Conservation (phyloP, 2,888 invertebrate species). For the Cybosia mesomella region DNA sequence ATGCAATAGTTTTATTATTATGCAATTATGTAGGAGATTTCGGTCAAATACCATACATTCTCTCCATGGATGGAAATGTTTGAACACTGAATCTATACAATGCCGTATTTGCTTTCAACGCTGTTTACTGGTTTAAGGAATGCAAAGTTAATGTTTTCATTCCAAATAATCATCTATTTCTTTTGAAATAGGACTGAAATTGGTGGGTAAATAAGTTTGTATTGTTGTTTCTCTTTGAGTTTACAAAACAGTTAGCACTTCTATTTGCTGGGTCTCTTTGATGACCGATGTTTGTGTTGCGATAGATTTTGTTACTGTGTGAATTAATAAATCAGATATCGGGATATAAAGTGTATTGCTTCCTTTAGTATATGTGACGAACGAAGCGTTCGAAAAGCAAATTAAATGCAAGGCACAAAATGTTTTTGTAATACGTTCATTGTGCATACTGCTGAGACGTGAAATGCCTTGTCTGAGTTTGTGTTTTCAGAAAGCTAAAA, state of each 20-base stretch:
- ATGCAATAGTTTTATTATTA: conserved; percentile 53
- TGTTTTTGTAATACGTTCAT: too few relatives aligned
- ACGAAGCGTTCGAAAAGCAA: too few relatives aligned
- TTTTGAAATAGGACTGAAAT: conserved; percentile 32
- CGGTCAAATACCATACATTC: conserved; percentile 49
- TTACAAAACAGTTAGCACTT: conserved; percentile 65
- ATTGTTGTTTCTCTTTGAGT: conserved; percentile 46
- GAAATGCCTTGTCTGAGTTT: too few relatives aligned
- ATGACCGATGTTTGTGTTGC: conserved; percentile 51
- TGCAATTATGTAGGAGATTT: conserved; percentile 47
- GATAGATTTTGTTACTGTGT: conserved; percentile 1
- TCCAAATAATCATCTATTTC: conserved; percentile 19
- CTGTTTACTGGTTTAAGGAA: conserved; percentile 37
- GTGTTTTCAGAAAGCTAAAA: too few relatives aligned
- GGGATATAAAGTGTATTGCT: neutral
- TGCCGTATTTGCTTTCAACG: conserved; percentile 53
- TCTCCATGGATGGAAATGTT: conserved; percentile 46
- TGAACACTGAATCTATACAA: conserved; percentile 57
- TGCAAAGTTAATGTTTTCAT: conserved; percentile 21
- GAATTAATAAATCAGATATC: neutral
- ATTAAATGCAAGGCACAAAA: too few relatives aligned
- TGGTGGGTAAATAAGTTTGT: conserved; percentile 20
- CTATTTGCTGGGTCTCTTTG: conserved; percentile 57
- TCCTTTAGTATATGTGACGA: too few relatives aligned
- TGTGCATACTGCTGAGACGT: too few relatives aligned